Percentiles rank a stretch among this genome's conserved stretches.
Conservation (phyloP, 30 jellyfish, hydroid and myxozoan species). For the Turritopsis rubra region DNA sequence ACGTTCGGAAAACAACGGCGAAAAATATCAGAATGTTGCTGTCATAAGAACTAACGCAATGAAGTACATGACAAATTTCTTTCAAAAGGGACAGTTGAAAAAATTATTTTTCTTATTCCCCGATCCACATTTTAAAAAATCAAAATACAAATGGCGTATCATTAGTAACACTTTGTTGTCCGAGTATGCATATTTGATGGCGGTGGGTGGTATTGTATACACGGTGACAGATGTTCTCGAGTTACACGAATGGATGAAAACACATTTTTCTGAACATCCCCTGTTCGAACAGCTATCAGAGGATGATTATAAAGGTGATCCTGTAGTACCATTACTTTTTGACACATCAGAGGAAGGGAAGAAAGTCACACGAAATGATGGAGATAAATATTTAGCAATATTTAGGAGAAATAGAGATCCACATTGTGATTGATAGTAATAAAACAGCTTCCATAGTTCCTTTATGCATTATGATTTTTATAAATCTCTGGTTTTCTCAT, state of each 20-base stretch:
- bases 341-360: constrained; percentile 87
- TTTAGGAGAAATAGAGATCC: constrained; percentile 63
- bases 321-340: constrained; percentile 61
- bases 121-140: constrained; percentile 87
- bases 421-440: not conserved
- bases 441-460: not conserved
- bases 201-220: constrained; percentile 75
- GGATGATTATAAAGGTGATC: constrained; percentile 68
- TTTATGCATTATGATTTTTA: not conserved
- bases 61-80: constrained; percentile 76
- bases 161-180: constrained; percentile 60
- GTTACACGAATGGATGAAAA: constrained; percentile 80
- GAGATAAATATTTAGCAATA: constrained; percentile 67
- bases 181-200: constrained; percentile 66
- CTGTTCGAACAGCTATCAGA: constrained; percentile 48
- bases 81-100: constrained; percentile 77
- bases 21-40: constrained; percentile 63
- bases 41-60: constrained; percentile 83
- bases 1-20: constrained; percentile 45
- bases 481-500: too few species aligned
- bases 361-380: constrained; percentile 81
- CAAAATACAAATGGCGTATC: constrained; percentile 87
- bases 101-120: constrained; percentile 81
- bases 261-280: constrained; percentile 61
- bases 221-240: constrained; percentile 90